Base-by-base conservation (phyloP, 2,888 invertebrate genomes). In the Esperia sulphurella region DNA sequence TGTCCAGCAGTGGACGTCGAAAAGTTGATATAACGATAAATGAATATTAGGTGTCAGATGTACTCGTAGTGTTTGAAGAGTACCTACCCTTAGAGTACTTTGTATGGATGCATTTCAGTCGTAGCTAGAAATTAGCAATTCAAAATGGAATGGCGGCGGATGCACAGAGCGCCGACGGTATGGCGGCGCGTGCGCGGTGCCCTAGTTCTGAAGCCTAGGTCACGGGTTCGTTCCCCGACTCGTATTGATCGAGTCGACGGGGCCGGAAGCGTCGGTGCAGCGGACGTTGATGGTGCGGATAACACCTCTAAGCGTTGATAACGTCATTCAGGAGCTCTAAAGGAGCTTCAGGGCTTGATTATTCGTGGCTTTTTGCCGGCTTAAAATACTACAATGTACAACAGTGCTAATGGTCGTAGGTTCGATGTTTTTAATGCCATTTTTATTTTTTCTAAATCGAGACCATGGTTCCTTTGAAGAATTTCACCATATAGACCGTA, bases 221-320 rank as follows among this genome's bases (percentile, higher is more conserved):
- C 88, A 79, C 78, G 79, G 79, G 89, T 87, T 89, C 89, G 80
- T 88, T 89, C 86, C 87, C 86, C 89, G 87, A 79, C 72, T 67
- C 57, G 79, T 87, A 88, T 88, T 85, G 86, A 88, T 81, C 88
- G 78, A 53, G 59, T 55, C 54, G 54, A 61, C 71, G 77, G 76
- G 83, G 83, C 80, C 83, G 86, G 86, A 88, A 86, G 77, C 76
- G 61, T 68, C 75, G 72, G 70, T 88, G 88, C 88, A 87, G 68
- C 69, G 76, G 77, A 78, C 67, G 59, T 74, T 61, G 62, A 73
- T 64, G 54, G 75, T 60, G 77, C 53, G 55, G 78, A 74, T 77
- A 76, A 59, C 59, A 78, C 72, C 29, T 28, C 39, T n/a, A 33
- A 31, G 41, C 28, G 21, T 35, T 33, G 41, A 38, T 29, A 37